phyloP scores from a whole-genome alignment of 2,797 vertebrate species.

The Moxostoma hubbsi region DNA sequence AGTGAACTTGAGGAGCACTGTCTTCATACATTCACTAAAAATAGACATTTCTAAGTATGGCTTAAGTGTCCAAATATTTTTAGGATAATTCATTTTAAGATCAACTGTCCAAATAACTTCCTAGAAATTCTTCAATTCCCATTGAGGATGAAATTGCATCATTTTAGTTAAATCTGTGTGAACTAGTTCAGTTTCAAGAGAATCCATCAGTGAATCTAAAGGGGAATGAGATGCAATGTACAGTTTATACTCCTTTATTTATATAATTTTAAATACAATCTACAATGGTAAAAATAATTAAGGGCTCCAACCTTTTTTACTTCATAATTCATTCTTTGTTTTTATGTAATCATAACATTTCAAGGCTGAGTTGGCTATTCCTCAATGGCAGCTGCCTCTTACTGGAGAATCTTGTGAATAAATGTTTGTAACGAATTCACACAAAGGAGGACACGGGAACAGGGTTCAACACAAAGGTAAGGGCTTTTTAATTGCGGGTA shows the following conservation, averaged over 20 bases:
- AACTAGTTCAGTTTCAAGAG: neutral
- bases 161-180: neutral
- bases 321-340: neutral
- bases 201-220: neutral
- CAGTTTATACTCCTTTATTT: neutral
- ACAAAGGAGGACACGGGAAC: too few relatives aligned
- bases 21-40: neutral
- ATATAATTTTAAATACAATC: neutral
- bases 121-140: neutral
- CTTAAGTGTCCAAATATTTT: too few relatives aligned
- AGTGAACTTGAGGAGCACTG: neutral
- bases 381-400: constrained; percentile 1
- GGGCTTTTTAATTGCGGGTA: too few relatives aligned
- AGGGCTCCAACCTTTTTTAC: neutral
- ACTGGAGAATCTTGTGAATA: constrained; percentile 3
- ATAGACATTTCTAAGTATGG: neutral
- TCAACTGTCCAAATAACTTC: neutral
- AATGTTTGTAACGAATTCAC: too few relatives aligned
- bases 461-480: too few relatives aligned
- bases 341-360: neutral
- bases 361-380: neutral
- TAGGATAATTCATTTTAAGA: neutral
- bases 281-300: neutral
- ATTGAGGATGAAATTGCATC: neutral
- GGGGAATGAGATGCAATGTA: neutral